phyloP scores from a whole-genome alignment of 2,797 vertebrate genomes.

The Phataginus tetradactyla region DNA sequence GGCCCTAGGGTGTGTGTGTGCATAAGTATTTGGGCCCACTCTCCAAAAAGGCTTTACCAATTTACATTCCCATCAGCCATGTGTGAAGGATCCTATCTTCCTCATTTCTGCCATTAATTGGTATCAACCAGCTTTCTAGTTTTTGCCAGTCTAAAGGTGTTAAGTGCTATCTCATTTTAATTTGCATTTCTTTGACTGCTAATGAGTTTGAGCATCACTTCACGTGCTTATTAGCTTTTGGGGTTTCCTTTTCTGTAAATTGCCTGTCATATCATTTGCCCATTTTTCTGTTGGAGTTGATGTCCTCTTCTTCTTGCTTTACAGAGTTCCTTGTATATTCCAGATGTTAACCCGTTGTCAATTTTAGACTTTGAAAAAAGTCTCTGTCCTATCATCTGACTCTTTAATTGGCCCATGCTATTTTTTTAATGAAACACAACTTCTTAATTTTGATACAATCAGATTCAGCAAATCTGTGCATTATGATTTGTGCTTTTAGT shows the following conservation, averaged over 20 bases:
- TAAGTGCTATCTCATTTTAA: conserved; percentile 75
- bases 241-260: conserved; percentile 78
- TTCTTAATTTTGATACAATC: conserved; percentile 62
- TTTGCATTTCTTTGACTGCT: conserved; percentile 79
- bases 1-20: neutral
- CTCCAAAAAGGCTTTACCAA: conserved; percentile 33
- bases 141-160: conserved; percentile 75
- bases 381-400: neutral
- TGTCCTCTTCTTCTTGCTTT: conserved; percentile 30
- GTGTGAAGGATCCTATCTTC: conserved; percentile 27
- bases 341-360: conserved; percentile 77
- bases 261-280: conserved; percentile 76
- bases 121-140: conserved; percentile 50
- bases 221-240: conserved; percentile 76
- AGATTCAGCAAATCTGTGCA: neutral
- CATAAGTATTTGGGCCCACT: neutral
- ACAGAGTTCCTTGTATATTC: conserved; percentile 44
- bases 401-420: conserved; percentile 62
- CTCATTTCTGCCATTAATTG: conserved; percentile 74
- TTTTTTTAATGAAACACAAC: conserved; percentile 5
- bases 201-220: conserved; percentile 74
- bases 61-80: conserved; percentile 21
- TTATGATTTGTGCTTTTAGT: conserved; percentile 30
- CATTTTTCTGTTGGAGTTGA: conserved; percentile 66
- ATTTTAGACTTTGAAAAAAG: conserved; percentile 54